A percentile compares a stretch with the other conserved stretches of the same genome.
These are phyloP conservation scores for Drosophila aldrichi DNA, from an alignment of 2,888 invertebrate genomes.

Conservation along the genomic window DNA sequence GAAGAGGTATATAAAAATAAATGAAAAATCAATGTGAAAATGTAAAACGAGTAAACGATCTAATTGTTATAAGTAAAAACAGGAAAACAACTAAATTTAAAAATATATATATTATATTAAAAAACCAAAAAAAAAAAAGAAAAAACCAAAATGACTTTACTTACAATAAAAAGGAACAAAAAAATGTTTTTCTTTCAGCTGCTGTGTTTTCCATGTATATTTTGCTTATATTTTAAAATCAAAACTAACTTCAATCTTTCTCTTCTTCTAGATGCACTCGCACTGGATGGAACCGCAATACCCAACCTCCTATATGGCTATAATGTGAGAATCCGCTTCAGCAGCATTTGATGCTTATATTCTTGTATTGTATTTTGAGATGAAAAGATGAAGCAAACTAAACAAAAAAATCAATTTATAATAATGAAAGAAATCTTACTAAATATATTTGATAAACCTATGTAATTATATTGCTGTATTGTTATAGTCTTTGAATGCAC, in stretches of 20 bases:
- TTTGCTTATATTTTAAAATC: neutral
- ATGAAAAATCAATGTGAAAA: slow-evolving; percentile 44
- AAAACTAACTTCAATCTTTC: slow-evolving; percentile 64
- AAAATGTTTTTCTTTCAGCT: slow-evolving; percentile 30
- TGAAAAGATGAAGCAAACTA: slow-evolving; percentile 17
- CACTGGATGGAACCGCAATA: slow-evolving; percentile 17
- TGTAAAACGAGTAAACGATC: slow-evolving; percentile 72
- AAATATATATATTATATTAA: slow-evolving; percentile 65
- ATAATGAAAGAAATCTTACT: slow-evolving; percentile 33
- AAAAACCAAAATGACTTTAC: slow-evolving; percentile 35
- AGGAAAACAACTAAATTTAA: slow-evolving; percentile 66
- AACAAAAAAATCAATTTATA: neutral
- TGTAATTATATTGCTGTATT: slow-evolving; percentile 72
- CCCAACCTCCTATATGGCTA: slow-evolving; percentile 7
- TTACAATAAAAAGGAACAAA: neutral
- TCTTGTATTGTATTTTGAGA: slow-evolving; percentile 59
- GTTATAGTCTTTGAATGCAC: slow-evolving; percentile 67
- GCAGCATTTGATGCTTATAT: slow-evolving; percentile 32
- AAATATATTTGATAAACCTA: slow-evolving; percentile 62
- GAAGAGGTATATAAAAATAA: slow-evolving; percentile 32
- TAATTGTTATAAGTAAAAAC: slow-evolving; percentile 73
- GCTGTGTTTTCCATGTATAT: neutral
- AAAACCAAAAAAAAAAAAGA: slow-evolving; percentile 48
- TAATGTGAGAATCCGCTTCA: slow-evolving; percentile 35
- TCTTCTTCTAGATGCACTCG: slow-evolving; percentile 66